Evolutionary conservation across 1,140 invertebrate genomes (phyloP), one percentile per base, ranked within the genome.

Genomic region (Octopus sinensis): DNA sequence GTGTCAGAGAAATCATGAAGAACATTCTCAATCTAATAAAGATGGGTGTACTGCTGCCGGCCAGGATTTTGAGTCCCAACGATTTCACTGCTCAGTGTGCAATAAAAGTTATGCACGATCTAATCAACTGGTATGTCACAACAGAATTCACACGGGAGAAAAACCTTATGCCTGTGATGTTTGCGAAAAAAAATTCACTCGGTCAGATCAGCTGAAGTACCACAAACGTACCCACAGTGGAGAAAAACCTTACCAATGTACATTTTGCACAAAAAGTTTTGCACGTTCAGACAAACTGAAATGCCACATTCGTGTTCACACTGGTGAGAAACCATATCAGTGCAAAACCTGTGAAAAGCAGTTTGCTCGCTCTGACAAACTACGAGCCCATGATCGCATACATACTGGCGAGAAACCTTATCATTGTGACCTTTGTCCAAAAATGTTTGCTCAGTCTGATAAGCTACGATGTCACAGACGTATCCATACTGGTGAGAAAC

Each of bases 381-480:
- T 73, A 6, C 68, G 17, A n/a, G 17, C 17, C 5, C 68, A 73
- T 17, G 9, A 73, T 6, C 68, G 68, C 17, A 12, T 23, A 5
- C 68, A 73, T 43, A 97, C 96, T 0, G 95, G 95, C 80, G 92
- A 93, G 82, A 94, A 94, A 84, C 95, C 95, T 2, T 94, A 94
- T 81, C 97, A 13, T 6, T 73, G 68, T 73, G 68, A 73, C 30
- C 5, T 73, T 73, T 73, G 68, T 23, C 30, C 13, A 17, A 23
- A 98, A 90, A 76, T 81, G 12, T 92, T 90, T 80, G 83, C 88
- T 51, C 79, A 81, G 71, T 6, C 5, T n/a, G 68, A 73, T 13
- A 23, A 13, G 17, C 68, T 73, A 6, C 68, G 30, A 23, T 7
- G 5, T 12, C 68, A 73, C 13, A 13, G 73, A 68, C 71, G 71